Evolutionary conservation across 2,888 invertebrate species (phyloP).

Genomic region (Lypha dubia): DNA sequence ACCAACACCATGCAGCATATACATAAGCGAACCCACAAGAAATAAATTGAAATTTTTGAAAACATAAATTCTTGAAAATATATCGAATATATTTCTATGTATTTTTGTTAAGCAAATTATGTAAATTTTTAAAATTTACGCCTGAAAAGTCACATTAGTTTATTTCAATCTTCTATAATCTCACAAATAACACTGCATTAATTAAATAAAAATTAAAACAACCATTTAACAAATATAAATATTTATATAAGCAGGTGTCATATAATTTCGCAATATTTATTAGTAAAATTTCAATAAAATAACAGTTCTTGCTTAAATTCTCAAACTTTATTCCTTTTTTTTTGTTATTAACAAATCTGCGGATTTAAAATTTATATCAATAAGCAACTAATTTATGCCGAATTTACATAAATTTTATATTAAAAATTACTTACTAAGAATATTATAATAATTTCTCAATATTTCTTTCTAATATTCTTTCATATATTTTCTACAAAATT

Average conservation of each 20-base stretch:
- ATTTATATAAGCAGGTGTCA: slow-evolving; percentile 15
- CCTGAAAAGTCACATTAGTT: neutral
- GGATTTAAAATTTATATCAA: neutral
- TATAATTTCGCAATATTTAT: neutral
- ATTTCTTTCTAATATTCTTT: neutral
- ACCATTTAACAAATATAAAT: neutral
- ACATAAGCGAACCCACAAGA: no score
- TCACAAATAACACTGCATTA: neutral
- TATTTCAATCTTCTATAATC: neutral
- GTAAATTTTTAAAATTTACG: slow-evolving; percentile 6
- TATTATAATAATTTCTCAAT: slow-evolving; percentile 21
- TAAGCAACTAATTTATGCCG: slow-evolving; percentile 12
- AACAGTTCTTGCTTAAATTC: slow-evolving; percentile 3
- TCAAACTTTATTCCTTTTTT: slow-evolving; percentile 2
- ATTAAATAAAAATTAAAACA: no score
- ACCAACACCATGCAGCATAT: no score
- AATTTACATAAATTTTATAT: slow-evolving; percentile 9
- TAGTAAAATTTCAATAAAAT: slow-evolving; percentile 2
- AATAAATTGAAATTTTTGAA: no score
- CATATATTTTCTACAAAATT: neutral
- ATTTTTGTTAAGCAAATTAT: slow-evolving; percentile 28
- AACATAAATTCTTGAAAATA: no score
- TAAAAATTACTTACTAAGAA: neutral
- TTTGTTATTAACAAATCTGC: neutral
- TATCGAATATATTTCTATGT: no score